Evolutionary conservation across 1,140 invertebrate genomes (phyloP), one percentile per base, ranked within the genome.

Genomic region (Ceratosolen fusciceps): DNA sequence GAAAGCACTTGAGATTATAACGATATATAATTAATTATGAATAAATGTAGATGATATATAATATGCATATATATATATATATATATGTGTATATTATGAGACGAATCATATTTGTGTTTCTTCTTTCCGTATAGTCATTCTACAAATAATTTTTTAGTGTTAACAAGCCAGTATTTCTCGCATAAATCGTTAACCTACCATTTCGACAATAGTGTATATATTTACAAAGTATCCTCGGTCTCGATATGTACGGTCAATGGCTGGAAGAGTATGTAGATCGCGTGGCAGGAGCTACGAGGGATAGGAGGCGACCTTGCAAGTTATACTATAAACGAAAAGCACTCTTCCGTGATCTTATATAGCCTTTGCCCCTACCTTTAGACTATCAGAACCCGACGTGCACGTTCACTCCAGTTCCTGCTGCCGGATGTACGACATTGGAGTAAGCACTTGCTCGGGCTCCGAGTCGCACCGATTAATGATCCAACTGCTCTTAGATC

Each of bases 281-380:
- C 60, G 60, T 49, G 39, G 58, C 21, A 19, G 21, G 77, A 81
- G 82, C 79, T 74, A 76, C 78, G 60, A 82, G 74, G 81, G 77
- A 82, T 83, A 83, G 83, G 82, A 83, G 80, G 82, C 70, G 82
- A 85, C 78, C 82, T 86, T 81, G 81, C 75, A 47, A 86, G 85
- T 85, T 85, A 79, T 75, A 89, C 88, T 88, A 87, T 85, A 89
- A 88, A 88, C 81, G 73, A 81, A 85, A 85, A 83, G 75, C 84
- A 80, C 78, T 84, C 72, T 80, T 86, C 83, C 84, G 83, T 87
- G 88, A 84, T 85, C 86, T 90, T 89, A 89, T 89, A 89, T 88
- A 89, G 88, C 83, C 82, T 86, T 84, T 86, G 83, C 82, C 85
- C 87, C 87, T 86, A 84, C 88, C 58, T 58, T 14, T 19, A 16